phyloP scores from a whole-genome alignment of 1,140 invertebrate species.

The Ruditapes philippinarum region DNA sequence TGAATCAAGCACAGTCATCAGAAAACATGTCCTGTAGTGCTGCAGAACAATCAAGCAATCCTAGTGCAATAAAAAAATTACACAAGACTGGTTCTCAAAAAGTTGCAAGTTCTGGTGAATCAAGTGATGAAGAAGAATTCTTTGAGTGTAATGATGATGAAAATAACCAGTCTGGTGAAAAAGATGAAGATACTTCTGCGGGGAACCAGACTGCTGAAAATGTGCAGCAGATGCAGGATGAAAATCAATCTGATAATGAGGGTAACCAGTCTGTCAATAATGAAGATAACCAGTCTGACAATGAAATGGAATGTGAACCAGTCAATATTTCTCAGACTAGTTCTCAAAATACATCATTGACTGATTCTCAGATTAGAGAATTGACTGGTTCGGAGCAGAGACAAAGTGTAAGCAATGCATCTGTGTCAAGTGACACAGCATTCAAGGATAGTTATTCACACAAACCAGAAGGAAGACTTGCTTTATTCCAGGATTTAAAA shows the following conservation, averaged over 20 bases:
- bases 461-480: conserved; percentile 91
- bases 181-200: conserved; percentile 62
- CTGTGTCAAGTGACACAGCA: conserved; percentile 66
- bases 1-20: not conserved
- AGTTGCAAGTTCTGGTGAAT: conserved; percentile 86
- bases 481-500: conserved; percentile 88
- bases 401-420: conserved; percentile 42
- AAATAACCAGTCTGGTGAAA: conserved; percentile 64
- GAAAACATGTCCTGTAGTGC: not conserved
- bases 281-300: conserved; percentile 51
- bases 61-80: conserved; percentile 11
- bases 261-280: not conserved
- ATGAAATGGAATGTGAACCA: conserved; percentile 56
- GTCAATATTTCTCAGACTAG: conserved; percentile 21
- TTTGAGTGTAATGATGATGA: conserved; percentile 91
- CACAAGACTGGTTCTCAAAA: conserved; percentile 77
- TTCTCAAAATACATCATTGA: conserved; percentile 49
- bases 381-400: not conserved
- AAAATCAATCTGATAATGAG: conserved; percentile 1
- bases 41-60: not conserved
- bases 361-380: conserved; percentile 46
- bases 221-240: not conserved
- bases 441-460: conserved; percentile 77
- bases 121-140: conserved; percentile 91
- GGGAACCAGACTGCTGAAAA: conserved; percentile 8